These are phyloP conservation scores for Dryococelus australis DNA, from an alignment of 2,888 invertebrate genomes.

Conservation along the genomic window DNA sequence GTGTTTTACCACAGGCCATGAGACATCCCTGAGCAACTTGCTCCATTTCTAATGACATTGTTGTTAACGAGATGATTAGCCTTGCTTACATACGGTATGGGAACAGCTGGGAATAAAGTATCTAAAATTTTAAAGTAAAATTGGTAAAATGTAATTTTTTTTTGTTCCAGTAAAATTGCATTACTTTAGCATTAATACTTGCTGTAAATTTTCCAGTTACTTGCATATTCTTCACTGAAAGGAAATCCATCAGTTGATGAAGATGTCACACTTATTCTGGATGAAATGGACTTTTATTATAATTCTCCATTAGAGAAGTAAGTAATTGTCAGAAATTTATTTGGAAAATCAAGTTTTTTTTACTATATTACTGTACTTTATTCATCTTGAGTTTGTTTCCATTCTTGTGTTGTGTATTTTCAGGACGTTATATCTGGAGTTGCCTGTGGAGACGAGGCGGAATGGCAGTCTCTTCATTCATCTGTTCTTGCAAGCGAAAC, in stretches of 20 bases:
- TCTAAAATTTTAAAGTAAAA: too few relatives aligned
- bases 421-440: slow-evolving; percentile 59
- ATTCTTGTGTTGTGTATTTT: slow-evolving; percentile 25
- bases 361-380: neutral
- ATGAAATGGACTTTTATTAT: slow-evolving; percentile 72
- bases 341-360: too few relatives aligned
- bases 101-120: too few relatives aligned
- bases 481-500: slow-evolving; percentile 62
- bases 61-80: too few relatives aligned
- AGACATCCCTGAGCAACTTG: too few relatives aligned
- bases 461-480: slow-evolving; percentile 89
- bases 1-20: too few relatives aligned
- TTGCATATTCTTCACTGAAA: slow-evolving; percentile 71
- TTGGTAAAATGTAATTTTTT: too few relatives aligned
- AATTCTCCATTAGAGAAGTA: slow-evolving; percentile 63
- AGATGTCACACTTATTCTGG: slow-evolving; percentile 69
- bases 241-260: slow-evolving; percentile 63
- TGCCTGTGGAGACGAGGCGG: slow-evolving; percentile 76
- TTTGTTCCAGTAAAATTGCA: too few relatives aligned
- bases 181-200: neutral
- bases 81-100: too few relatives aligned
- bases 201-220: slow-evolving; percentile 60
- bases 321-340: slow-evolving; percentile 44
- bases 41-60: too few relatives aligned
- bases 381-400: slow-evolving; percentile 27